Evolutionary conservation across 2,888 invertebrate species (phyloP), one percentile per base, ranked within the genome.

Genomic region (Chrysina gloriosa): DNA sequence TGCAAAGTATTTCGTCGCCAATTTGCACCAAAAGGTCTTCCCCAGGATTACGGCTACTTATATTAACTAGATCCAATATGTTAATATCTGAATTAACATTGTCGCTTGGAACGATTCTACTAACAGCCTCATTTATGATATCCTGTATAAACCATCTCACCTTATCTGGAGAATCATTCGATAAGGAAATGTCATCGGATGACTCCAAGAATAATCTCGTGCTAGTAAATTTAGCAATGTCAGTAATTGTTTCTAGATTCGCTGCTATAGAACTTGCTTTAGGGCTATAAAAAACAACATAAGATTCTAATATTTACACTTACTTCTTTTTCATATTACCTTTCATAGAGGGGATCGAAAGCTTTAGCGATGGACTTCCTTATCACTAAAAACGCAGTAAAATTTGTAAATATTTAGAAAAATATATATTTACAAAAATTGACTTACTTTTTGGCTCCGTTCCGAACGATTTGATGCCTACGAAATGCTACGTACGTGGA

Each of bases 301-400:
- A 42, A 0, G 7, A 45, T 1, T 19, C 19, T 9, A 45, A 6
- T 3, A 3, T 50, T 3, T 7, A 29, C 16, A 4, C 6, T 14
- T 29, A 7, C 4, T 50, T 21, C 14, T 2, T 6, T 50, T 4
- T 9, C 1, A 48, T 16, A n/a, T 50, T 50, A 50, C 50, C 50
- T 50, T 7, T 27, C 29, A 14, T 50, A 50, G 14, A 27, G 16
- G 3, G 50, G 50, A 14, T 50, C 50, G 14, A 50, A 50, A 14
- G 50, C 50, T 11, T 16, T 25, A 2, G 50, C 50, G 5, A 50
- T 11, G 19, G 34, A 58, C 11, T 58, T 39, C 7, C 56, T 34
- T 19, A 58, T 11, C 42, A 58, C 42, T 58, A 36, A 36, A 39
- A 36, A 39, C 9, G 23, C 11, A 16, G 19, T 16, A 16, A 11